These are phyloP conservation scores for Hippocampus mohnikei DNA, from an alignment of 2,113 vertebrate genomes.

Conservation along the genomic window DNA sequence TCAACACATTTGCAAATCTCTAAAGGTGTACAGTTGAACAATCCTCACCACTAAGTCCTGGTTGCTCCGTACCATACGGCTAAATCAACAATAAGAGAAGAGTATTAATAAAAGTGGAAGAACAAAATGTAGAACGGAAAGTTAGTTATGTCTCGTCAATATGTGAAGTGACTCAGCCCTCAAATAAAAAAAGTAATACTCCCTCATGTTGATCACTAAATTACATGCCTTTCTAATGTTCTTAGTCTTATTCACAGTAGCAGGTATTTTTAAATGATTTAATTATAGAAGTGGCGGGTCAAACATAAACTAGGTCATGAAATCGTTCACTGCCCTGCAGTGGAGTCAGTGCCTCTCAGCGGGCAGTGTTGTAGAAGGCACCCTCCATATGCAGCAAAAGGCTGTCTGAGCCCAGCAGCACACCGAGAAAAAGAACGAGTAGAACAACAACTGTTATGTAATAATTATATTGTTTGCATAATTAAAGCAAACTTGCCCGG, in stretches of 20 bases:
- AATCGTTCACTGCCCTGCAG: conserved; percentile 32
- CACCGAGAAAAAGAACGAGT: conserved; percentile 2
- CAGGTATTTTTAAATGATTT: not conserved
- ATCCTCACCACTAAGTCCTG: too few species aligned
- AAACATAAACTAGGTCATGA: conserved; percentile 37
- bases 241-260: not conserved
- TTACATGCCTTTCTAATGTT: not conserved
- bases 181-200: not conserved
- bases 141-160: not conserved
- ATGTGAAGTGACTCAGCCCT: not conserved
- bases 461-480: conserved; percentile 8
- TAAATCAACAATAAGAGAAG: too few species aligned
- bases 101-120: too few species aligned
- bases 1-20: too few species aligned
- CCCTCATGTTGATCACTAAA: not conserved
- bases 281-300: conserved; percentile 25
- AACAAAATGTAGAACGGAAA: not conserved
- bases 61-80: too few species aligned
- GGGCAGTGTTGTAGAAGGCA: conserved; percentile 16
- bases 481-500: not conserved
- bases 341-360: conserved; percentile 15
- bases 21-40: too few species aligned
- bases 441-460: conserved; percentile 29
- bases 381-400: conserved; percentile 5
- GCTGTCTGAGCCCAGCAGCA: conserved; percentile 22